Evolutionary conservation across 2,113 vertebrate species (phyloP).

Genomic region (Laterallus jamaicensis): DNA sequence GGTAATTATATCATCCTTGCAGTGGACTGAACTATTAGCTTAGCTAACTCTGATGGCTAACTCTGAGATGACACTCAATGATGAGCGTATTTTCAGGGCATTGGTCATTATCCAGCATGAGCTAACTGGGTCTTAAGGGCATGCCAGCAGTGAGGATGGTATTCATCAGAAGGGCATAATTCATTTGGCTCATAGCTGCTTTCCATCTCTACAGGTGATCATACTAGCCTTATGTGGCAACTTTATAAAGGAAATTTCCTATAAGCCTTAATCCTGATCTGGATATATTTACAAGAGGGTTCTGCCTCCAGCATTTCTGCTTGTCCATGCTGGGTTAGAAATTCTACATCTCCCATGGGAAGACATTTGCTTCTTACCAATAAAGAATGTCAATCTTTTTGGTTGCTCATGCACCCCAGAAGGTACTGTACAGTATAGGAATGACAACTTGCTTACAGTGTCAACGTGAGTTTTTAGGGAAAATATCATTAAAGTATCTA

Average conservation of each 20-base stretch:
- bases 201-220: neutral
- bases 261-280: neutral
- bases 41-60: neutral
- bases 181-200: neutral
- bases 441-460: neutral
- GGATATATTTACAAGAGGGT: neutral
- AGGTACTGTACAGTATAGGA: neutral
- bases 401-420: neutral
- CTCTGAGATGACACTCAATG: neutral
- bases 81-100: neutral
- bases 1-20: neutral
- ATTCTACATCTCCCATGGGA: neutral
- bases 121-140: conserved; percentile 4
- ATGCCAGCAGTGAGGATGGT: neutral
- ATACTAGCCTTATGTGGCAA: neutral
- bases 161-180: neutral
- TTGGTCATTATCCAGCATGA: neutral
- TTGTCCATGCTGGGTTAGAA: neutral
- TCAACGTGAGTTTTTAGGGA: neutral
- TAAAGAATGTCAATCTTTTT: neutral
- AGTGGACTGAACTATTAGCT: neutral
- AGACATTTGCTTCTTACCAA: neutral
- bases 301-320: neutral
- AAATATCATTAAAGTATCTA: conserved; percentile 3
- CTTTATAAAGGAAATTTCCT: neutral